Percentiles rank a stretch among this genome's conserved stretches.
These are phyloP conservation scores for Microcebus griseorufus DNA, from an alignment of 2,113 vertebrate species.

Conservation along the genomic window DNA sequence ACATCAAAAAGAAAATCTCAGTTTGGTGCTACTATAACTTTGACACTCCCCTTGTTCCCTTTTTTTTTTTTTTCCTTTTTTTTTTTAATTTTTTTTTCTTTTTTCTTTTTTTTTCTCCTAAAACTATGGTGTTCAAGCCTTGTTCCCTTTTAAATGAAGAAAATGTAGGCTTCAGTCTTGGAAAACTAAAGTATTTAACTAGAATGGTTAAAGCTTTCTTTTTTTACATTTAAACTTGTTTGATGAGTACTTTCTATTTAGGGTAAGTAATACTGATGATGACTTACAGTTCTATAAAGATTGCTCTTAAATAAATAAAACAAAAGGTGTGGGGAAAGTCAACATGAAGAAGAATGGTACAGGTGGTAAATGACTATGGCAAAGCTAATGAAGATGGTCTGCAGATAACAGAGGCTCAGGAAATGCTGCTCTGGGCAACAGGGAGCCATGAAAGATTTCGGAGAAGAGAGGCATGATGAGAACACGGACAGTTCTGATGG, in stretches of 20 bases:
- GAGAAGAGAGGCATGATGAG: background rate
- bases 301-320: background rate
- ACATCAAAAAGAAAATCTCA: background rate
- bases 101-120: too few relatives aligned
- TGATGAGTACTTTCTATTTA: conserved; percentile 34
- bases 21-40: background rate
- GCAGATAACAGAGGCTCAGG: background rate
- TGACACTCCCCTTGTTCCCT: background rate
- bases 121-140: too few relatives aligned
- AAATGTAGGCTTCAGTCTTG: background rate
- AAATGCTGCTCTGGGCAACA: background rate
- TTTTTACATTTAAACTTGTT: background rate
- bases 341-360: background rate
- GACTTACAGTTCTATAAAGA: background rate
- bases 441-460: background rate
- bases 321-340: background rate
- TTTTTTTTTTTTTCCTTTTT: background rate
- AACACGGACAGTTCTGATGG: background rate
- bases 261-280: background rate
- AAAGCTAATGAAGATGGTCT: background rate
- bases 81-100: too few relatives aligned
- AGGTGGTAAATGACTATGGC: background rate
- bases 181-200: background rate
- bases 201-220: conserved; percentile 11
- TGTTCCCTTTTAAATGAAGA: background rate